Conservation (phyloP, 2,888 invertebrate species). For the Eilema sororculum region DNA sequence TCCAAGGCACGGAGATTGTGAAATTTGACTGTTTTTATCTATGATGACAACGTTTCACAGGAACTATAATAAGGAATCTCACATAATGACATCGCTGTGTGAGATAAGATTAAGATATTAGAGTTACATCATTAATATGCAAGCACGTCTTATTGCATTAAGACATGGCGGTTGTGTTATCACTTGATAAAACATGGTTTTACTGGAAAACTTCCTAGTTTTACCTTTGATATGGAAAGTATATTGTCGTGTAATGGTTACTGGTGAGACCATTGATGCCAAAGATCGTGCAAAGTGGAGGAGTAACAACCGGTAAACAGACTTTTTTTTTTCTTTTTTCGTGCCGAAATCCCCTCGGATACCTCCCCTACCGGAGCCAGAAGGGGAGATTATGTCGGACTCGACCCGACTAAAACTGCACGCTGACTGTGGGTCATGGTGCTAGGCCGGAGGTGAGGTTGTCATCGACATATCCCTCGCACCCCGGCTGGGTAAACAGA, state of each 20-base stretch:
- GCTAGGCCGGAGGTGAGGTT: too few relatives aligned
- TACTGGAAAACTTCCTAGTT: neutral
- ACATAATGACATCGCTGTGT: neutral
- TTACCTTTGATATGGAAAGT: neutral
- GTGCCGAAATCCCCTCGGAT: too few relatives aligned
- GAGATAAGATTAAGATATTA: constrained; percentile 10
- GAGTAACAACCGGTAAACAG: too few relatives aligned
- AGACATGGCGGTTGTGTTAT: neutral
- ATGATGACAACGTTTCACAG: constrained; percentile 5
- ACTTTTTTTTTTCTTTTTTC: too few relatives aligned
- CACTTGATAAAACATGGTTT: neutral
- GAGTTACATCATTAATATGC: constrained; percentile 18
- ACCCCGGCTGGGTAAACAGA: too few relatives aligned
- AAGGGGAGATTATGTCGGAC: too few relatives aligned
- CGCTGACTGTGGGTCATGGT: too few relatives aligned
- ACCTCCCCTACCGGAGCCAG: too few relatives aligned
- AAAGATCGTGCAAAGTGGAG: neutral
- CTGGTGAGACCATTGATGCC: neutral
- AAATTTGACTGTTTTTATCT: neutral
- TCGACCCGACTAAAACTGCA: too few relatives aligned
- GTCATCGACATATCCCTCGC: too few relatives aligned
- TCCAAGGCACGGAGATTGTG: neutral
- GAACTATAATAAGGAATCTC: neutral
- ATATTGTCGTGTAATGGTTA: neutral
- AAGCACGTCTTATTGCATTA: constrained; percentile 15